A percentile compares a stretch with the other conserved stretches of the same genome.
phyloP scores from a whole-genome alignment of 1,140 invertebrate species.

The Uloborus diversus region DNA sequence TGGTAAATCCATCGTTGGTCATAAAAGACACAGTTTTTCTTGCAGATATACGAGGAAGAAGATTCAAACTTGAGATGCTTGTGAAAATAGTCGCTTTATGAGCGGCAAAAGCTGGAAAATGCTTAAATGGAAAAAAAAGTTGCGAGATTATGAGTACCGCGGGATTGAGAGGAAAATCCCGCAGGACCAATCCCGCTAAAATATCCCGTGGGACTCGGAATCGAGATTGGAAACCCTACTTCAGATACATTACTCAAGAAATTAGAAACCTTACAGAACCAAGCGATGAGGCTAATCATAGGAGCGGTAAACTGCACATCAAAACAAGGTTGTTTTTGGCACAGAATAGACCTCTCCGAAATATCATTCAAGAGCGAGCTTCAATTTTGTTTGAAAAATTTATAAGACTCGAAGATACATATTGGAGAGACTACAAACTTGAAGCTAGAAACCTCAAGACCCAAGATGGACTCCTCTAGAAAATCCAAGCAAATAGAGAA shows the following conservation, averaged over 20 bases:
- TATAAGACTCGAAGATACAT: neutral
- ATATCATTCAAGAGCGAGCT: neutral
- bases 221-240: no score
- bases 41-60: no score
- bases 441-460: neutral
- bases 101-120: no score
- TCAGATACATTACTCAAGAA: neutral
- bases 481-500: neutral
- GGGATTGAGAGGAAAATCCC: no score
- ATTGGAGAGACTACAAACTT: neutral
- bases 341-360: neutral
- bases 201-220: no score
- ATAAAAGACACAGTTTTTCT: no score
- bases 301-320: neutral
- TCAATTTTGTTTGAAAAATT: neutral
- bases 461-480: neutral
- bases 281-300: neutral
- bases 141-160: no score
- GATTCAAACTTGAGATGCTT: no score
- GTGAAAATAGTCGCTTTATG: no score
- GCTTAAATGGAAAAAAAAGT: no score
- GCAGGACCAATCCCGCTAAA: no score
- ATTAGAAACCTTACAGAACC: slow-evolving; percentile 4
- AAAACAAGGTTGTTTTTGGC: neutral
- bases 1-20: no score